Evolutionary conservation across 2,888 invertebrate species (phyloP).

Genomic region (Lutraria lutraria): DNA sequence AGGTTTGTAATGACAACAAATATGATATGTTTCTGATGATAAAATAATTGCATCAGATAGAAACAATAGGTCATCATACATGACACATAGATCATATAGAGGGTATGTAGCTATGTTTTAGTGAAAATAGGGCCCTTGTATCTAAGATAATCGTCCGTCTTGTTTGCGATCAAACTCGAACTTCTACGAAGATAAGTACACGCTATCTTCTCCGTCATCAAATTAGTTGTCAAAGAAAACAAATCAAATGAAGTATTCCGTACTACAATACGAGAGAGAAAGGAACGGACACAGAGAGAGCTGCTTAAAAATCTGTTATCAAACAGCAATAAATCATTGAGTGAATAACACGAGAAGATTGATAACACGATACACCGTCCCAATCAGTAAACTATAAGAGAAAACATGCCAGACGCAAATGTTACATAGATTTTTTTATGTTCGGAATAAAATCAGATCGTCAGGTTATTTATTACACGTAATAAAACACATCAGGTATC

Average conservation of each 20-base stretch:
- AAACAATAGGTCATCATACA: neutral
- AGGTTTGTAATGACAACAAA: neutral
- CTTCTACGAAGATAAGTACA: constrained; percentile 8
- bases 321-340: constrained; percentile 15
- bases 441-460: neutral
- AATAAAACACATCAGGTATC: neutral
- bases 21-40: neutral
- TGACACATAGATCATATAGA: neutral
- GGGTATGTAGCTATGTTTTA: neutral
- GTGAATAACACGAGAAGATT: neutral
- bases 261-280: neutral
- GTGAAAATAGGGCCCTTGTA: neutral
- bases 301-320: constrained; percentile 20
- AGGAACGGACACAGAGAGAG: too few species aligned
- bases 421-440: neutral
- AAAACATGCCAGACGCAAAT: neutral
- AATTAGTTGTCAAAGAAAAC: constrained; percentile 38
- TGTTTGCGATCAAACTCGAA: neutral
- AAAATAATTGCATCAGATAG: neutral
- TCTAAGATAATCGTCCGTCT: neutral
- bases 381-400: constrained; percentile 15
- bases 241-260: constrained; percentile 15
- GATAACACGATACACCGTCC: constrained; percentile 19
- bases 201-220: constrained; percentile 18
- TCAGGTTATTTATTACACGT: constrained; percentile 1